phyloP scores from a whole-genome alignment of 2,888 invertebrate species.

The Temnothorax ravouxi region DNA sequence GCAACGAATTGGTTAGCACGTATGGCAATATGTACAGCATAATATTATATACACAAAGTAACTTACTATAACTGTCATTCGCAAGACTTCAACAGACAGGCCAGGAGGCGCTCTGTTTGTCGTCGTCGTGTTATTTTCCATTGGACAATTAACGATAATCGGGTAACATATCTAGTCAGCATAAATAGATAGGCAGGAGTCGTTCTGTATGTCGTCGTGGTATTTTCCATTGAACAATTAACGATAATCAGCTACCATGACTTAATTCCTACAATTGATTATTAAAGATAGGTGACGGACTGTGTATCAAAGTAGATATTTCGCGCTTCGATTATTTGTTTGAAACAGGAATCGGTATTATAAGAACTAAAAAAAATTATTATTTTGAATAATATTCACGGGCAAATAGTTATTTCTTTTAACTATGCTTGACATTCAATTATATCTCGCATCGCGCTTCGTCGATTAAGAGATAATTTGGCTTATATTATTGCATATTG shows the following conservation, averaged over 20 bases:
- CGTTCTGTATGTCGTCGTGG: not conserved
- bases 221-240: slow-evolving; percentile 2
- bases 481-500: not conserved
- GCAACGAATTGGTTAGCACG: not conserved
- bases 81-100: not conserved
- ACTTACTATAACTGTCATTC: not conserved
- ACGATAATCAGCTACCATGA: not conserved
- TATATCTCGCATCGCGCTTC: not conserved
- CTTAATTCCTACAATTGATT: slow-evolving; percentile 1
- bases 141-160: not conserved
- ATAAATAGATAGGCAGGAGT: not conserved
- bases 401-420: not conserved
- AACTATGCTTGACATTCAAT: not conserved
- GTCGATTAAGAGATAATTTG: not conserved
- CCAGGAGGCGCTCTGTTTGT: not conserved
- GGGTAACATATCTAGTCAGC: not conserved
- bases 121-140: not conserved
- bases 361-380: not conserved
- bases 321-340: not conserved
- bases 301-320: slow-evolving; percentile 3
- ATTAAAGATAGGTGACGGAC: not conserved
- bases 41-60: not conserved
- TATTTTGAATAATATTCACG: not conserved
- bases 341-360: not conserved
- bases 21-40: not conserved